Conservation (phyloP, 1,140 invertebrate genomes). For the Drosophila serrata region DNA sequence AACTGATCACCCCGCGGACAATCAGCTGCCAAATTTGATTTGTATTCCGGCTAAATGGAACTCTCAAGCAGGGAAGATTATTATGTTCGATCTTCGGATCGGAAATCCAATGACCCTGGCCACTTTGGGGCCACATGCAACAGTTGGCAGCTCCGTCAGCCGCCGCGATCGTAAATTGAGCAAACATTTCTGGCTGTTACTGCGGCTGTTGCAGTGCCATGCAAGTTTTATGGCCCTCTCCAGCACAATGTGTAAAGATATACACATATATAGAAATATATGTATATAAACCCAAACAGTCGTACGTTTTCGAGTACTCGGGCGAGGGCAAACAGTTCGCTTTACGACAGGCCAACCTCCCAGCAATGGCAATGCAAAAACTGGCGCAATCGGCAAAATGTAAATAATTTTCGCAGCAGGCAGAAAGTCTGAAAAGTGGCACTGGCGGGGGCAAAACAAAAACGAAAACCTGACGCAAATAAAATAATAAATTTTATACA, state of each 20-base stretch:
- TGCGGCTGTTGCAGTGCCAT: conserved; percentile 70
- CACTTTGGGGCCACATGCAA: conserved; percentile 25
- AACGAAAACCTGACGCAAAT: conserved; percentile 75
- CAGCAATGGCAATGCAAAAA: conserved; percentile 59
- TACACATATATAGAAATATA: conserved; percentile 1
- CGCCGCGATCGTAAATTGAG: conserved; percentile 68
- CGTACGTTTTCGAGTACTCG: conserved; percentile 19
- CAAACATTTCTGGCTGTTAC: conserved; percentile 70
- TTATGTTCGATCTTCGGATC: conserved; percentile 38
- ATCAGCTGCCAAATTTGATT: conserved; percentile 75
- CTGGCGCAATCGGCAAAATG: conserved; percentile 73
- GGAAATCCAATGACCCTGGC: conserved; percentile 43
- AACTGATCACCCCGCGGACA: conserved; percentile 32
- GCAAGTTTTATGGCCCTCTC: conserved; percentile 77
- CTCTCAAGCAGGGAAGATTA: conserved; percentile 2
- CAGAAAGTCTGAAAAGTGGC: conserved; percentile 37
- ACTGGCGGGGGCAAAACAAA: conserved; percentile 16
- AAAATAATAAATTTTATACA: conserved; percentile 83
- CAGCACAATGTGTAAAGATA: conserved; percentile 30
- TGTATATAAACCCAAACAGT: background rate
- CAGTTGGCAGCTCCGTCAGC: conserved; percentile 59
- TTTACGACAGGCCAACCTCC: conserved; percentile 63
- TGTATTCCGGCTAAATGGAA: conserved; percentile 19
- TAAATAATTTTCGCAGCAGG: conserved; percentile 69
- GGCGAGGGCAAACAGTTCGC: conserved; percentile 73